phyloP scores from a whole-genome alignment of 1,140 invertebrate species.

The Tribolium madens region DNA sequence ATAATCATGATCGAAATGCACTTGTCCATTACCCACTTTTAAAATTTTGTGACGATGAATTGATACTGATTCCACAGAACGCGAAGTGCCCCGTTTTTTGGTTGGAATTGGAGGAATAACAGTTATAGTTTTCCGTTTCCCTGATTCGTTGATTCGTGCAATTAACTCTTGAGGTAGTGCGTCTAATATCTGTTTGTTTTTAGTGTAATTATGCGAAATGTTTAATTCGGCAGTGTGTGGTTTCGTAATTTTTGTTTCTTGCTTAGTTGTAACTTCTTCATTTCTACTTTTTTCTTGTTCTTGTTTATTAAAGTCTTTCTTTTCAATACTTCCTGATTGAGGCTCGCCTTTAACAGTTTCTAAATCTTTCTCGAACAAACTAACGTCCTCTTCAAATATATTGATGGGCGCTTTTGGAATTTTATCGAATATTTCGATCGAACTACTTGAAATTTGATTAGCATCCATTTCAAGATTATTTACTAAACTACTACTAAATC shows the following conservation, averaged over 20 bases:
- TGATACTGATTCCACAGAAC: constrained; percentile 4
- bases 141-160: constrained; percentile 56
- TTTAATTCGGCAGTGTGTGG: background rate
- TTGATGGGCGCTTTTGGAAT: background rate
- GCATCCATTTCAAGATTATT: background rate
- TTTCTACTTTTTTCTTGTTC: background rate
- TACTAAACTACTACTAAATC: constrained; percentile 9
- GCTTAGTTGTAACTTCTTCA: background rate
- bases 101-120: constrained; percentile 60
- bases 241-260: constrained; percentile 31
- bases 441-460: background rate
- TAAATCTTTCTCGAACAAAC: background rate
- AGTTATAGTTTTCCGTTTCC: constrained; percentile 61
- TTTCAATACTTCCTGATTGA: background rate
- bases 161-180: constrained; percentile 60
- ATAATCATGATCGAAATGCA: constrained; percentile 62
- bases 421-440: constrained; percentile 13
- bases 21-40: constrained; percentile 38
- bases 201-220: background rate
- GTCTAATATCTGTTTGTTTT: constrained; percentile 58
- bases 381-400: constrained; percentile 14
- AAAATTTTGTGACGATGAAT: constrained; percentile 21
- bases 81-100: constrained; percentile 46
- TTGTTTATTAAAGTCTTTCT: background rate
- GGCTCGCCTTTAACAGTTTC: background rate